Percentiles rank a stretch among this genome's conserved stretches.
phyloP scores from a whole-genome alignment of 2,797 vertebrate genomes.

The Amniataba percoides region DNA sequence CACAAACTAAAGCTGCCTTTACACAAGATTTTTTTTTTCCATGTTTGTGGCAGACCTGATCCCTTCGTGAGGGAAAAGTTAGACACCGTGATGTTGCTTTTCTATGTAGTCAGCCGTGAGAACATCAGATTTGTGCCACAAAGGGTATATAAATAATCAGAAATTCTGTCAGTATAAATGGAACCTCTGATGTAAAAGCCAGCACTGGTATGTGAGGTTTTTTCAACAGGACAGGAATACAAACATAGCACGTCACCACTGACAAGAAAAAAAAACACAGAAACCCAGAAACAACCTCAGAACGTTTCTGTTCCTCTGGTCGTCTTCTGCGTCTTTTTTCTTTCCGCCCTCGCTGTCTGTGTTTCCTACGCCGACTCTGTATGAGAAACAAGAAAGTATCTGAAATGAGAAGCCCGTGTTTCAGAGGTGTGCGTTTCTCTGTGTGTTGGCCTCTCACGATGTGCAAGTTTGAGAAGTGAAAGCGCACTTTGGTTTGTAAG shows the following conservation, averaged over 20 bases:
- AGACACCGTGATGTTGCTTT: conserved; percentile 10
- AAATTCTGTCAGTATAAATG: conserved; percentile 39
- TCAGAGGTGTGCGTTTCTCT: conserved; percentile 19
- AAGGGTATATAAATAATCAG: conserved; percentile 38
- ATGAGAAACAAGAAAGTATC: conserved; percentile 25
- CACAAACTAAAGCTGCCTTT: conserved; percentile 17
- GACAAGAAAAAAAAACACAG: conserved; percentile 37
- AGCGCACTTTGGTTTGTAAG: conserved; percentile 24
- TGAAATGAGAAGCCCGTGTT: conserved; percentile 28
- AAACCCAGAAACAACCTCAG: conserved; percentile 17
- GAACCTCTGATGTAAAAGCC: conserved; percentile 28
- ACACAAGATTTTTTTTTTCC: neutral
- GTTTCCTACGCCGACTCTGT: conserved; percentile 30
- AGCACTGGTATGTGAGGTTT: conserved; percentile 37
- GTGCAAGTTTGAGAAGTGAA: conserved; percentile 11
- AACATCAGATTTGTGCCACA: conserved; percentile 27
- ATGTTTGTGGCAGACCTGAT: conserved; percentile 21
- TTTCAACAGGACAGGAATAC: conserved; percentile 41
- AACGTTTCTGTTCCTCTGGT: conserved; percentile 36
- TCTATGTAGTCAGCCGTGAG: conserved; percentile 11
- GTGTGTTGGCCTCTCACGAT: conserved; percentile 10
- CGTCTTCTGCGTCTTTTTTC: neutral
- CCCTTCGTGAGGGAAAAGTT: conserved; percentile 29
- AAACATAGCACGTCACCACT: conserved; percentile 31
- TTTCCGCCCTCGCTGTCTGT: neutral